Conservation (phyloP, 1,140 invertebrate species). For the Zaprionus gabonicus region DNA sequence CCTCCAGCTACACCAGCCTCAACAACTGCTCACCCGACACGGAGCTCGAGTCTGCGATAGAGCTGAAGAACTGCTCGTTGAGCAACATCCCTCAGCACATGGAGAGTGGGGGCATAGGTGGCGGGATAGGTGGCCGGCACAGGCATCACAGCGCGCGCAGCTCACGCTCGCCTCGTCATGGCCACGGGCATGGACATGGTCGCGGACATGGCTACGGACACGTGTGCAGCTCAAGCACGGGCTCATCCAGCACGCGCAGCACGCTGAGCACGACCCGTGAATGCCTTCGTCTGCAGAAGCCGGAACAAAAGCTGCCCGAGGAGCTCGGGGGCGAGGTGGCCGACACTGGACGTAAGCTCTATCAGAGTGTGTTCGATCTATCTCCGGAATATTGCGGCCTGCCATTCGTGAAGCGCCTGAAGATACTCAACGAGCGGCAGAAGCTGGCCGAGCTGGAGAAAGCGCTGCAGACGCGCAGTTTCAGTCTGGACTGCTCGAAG, state of each 20-base stretch:
- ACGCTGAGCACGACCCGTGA: slow-evolving; percentile 46
- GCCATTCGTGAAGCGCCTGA: slow-evolving; percentile 94
- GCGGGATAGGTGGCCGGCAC: slow-evolving; percentile 1
- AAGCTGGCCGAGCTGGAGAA: slow-evolving; percentile 92
- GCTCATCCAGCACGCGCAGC: slow-evolving; percentile 39
- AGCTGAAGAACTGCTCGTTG: slow-evolving; percentile 71
- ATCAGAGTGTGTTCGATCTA: slow-evolving; percentile 91
- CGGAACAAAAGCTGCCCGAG: slow-evolving; percentile 62
- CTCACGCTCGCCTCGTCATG: slow-evolving; percentile 48
- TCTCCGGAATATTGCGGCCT: slow-evolving; percentile 95
- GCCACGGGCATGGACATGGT: slow-evolving; percentile 43
- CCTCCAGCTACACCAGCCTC: slow-evolving; percentile 79
- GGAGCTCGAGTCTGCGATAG: slow-evolving; percentile 47
- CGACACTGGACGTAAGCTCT: slow-evolving; percentile 55
- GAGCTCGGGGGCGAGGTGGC: slow-evolving; percentile 20
- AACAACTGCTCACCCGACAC: slow-evolving; percentile 72
- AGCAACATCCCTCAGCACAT: slow-evolving; percentile 76
- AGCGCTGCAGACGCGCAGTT: slow-evolving; percentile 89
- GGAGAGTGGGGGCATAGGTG: slow-evolving; percentile 33
- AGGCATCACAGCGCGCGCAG: slow-evolving; percentile 63
- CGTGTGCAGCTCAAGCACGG: slow-evolving; percentile 50
- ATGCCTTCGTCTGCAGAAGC: slow-evolving; percentile 59
- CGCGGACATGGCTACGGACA: slow-evolving; percentile 30
- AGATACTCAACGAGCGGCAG: slow-evolving; percentile 94
- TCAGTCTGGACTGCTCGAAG: slow-evolving; percentile 91